Conservation (phyloP, 30 jellyfish, hydroid and myxozoan species). For the Cassiopea andromeda region DNA sequence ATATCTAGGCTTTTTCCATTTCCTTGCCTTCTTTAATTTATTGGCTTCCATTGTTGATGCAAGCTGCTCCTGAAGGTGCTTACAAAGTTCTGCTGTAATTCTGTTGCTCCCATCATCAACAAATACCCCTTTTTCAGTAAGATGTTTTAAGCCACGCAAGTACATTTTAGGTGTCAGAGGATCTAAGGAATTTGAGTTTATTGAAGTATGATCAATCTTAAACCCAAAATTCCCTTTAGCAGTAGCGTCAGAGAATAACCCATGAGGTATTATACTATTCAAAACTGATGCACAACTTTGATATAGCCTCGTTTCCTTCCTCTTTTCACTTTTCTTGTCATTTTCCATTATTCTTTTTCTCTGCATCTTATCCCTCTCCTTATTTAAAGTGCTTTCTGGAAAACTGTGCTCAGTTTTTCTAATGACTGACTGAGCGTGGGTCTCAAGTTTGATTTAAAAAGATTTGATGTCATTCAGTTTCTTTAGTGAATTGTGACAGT, state of each 20-base stretch:
- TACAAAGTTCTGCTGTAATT: constrained; percentile 15
- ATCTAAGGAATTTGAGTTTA: constrained; percentile 24
- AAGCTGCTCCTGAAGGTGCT: constrained; percentile 39
- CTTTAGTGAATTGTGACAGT: constrained; percentile 7
- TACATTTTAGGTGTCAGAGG: constrained; percentile 31
- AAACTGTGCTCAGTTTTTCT: constrained; percentile 1
- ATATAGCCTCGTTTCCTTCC: constrained; percentile 19
- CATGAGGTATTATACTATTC: background rate
- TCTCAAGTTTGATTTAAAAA: constrained; percentile 14
- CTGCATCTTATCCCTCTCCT: constrained; percentile 20
- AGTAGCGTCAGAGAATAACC: background rate
- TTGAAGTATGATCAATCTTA: constrained; percentile 18
- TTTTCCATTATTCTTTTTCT: constrained; percentile 29
- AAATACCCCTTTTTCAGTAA: background rate
- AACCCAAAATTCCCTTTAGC: constrained; percentile 6
- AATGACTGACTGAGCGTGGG: constrained; percentile 13
- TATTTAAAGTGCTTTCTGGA: background rate
- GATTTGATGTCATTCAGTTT: constrained; percentile 10
- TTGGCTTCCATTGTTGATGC: constrained; percentile 37
- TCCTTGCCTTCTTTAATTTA: constrained; percentile 11
- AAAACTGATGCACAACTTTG: constrained; percentile 19
- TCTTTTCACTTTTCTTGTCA: constrained; percentile 20
- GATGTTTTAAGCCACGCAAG: constrained; percentile 22
- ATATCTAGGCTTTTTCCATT: constrained; percentile 18
- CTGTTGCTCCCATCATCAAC: constrained; percentile 6